These are phyloP conservation scores for Dicerorhinus sumatrensis DNA, from an alignment of 2,113 vertebrate species.

Conservation along the genomic window DNA sequence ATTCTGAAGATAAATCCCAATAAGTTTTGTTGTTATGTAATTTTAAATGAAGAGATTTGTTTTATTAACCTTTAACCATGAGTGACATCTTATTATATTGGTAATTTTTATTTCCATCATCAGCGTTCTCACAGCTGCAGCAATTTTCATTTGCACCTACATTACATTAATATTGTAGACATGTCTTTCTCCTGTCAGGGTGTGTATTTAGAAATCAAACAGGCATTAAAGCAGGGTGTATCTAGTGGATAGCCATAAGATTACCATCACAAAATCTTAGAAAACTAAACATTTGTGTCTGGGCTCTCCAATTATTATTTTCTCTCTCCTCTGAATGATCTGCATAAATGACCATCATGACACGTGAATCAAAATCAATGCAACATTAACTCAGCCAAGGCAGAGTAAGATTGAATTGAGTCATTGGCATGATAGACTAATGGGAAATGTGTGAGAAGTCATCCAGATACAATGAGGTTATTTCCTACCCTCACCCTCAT, in stretches of 20 bases:
- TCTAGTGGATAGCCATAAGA: not conserved
- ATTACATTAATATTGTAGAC: conserved; percentile 22
- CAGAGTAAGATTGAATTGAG: not conserved
- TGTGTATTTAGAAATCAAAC: conserved; percentile 52
- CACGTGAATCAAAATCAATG: conserved; percentile 35
- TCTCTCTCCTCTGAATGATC: conserved; percentile 38
- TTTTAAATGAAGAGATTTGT: conserved; percentile 47
- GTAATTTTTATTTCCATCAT: conserved; percentile 55
- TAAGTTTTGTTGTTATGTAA: not conserved
- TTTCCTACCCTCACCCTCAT: not conserved
- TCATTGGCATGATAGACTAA: not conserved
- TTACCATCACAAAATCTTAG: not conserved
- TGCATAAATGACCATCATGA: conserved; percentile 7
- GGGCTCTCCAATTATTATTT: conserved; percentile 45
- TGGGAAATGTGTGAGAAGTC: conserved; percentile 34
- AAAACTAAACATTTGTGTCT: conserved; percentile 36
- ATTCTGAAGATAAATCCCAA: conserved; percentile 20
- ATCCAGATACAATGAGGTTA: conserved; percentile 41
- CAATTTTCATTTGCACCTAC: conserved; percentile 58
- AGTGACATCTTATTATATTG: conserved; percentile 54
- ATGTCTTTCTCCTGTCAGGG: not conserved
- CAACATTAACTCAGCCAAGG: not conserved
- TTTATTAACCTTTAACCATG: conserved; percentile 43
- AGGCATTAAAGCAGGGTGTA: not conserved
- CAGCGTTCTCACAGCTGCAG: not conserved